phyloP scores from a whole-genome alignment of 2,113 vertebrate species.

The Toxotes chatareus region DNA sequence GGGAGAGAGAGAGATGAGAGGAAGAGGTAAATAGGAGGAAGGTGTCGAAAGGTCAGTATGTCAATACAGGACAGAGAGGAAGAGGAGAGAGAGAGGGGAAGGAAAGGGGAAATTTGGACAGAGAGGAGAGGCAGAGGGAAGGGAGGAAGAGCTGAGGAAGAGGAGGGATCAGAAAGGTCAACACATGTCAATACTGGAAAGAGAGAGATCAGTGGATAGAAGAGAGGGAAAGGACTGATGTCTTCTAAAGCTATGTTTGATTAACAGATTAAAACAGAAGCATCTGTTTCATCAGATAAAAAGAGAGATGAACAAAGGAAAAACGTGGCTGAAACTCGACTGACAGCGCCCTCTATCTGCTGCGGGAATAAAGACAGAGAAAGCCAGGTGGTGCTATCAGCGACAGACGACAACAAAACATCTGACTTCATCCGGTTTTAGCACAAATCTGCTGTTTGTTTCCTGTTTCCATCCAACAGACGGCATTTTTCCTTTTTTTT shows the following conservation, averaged over 20 bases:
- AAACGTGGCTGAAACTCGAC: too few relatives aligned
- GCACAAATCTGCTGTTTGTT: too few relatives aligned
- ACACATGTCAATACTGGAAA: constrained; percentile 54
- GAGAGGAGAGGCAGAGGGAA: background rate
- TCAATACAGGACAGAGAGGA: constrained; percentile 48
- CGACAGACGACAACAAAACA: too few relatives aligned
- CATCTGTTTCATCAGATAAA: too few relatives aligned
- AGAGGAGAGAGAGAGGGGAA: background rate
- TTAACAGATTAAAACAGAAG: too few relatives aligned
- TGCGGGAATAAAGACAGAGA: too few relatives aligned
- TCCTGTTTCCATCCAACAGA: too few relatives aligned
- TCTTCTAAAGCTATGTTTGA: background rate
- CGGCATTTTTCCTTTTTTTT: too few relatives aligned
- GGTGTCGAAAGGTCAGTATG: constrained; percentile 38
- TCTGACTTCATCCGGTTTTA: too few relatives aligned
- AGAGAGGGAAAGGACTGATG: background rate
- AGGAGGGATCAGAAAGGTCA: constrained; percentile 64
- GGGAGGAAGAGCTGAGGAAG: constrained; percentile 8
- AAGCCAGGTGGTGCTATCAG: too few relatives aligned
- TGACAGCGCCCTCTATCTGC: too few relatives aligned
- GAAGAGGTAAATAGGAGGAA: constrained; percentile 3
- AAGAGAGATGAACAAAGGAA: too few relatives aligned
- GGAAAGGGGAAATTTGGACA: background rate
- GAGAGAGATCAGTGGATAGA: background rate
- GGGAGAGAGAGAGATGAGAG: background rate